These are phyloP conservation scores for Monodelphis domestica DNA, from an alignment of 2,797 vertebrate species.

Conservation along the genomic window DNA sequence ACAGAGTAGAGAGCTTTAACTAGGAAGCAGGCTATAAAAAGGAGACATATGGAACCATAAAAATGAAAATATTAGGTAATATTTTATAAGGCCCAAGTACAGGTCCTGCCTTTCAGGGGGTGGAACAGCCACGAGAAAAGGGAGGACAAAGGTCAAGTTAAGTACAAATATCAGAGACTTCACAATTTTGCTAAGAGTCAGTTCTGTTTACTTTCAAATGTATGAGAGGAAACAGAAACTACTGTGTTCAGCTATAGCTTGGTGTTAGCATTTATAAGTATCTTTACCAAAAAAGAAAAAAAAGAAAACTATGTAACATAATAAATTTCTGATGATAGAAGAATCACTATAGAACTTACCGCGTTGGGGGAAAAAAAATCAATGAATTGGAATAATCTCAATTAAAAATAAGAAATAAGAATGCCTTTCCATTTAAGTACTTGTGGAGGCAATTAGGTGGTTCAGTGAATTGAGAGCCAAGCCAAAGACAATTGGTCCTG, in stretches of 20 bases:
- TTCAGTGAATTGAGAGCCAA: too few relatives aligned
- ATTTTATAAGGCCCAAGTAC: background rate
- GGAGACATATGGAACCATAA: background rate
- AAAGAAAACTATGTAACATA: slow-evolving; percentile 28
- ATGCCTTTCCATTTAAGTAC: slow-evolving; percentile 36
- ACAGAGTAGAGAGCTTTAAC: background rate
- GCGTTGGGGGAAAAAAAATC: slow-evolving; percentile 41
- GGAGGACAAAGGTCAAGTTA: background rate
- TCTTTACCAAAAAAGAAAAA: slow-evolving; percentile 57
- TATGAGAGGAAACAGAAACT: slow-evolving; percentile 38
- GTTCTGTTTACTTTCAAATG: slow-evolving; percentile 56
- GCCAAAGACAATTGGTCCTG: too few relatives aligned
- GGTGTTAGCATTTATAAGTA: slow-evolving; percentile 10
- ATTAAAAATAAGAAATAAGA: background rate
- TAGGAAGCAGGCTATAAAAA: background rate
- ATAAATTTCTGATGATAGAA: slow-evolving; percentile 35
- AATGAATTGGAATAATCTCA: slow-evolving; percentile 20
- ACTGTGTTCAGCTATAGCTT: slow-evolving; percentile 8
- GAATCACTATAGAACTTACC: background rate
- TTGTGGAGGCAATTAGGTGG: too few relatives aligned
- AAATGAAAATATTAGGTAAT: background rate
- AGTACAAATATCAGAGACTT: background rate
- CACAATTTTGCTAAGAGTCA: slow-evolving; percentile 30
- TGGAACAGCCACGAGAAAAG: background rate
- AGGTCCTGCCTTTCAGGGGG: background rate